Base-by-base conservation (phyloP, 1,140 invertebrate species). In the Babylonia areolata region DNA sequence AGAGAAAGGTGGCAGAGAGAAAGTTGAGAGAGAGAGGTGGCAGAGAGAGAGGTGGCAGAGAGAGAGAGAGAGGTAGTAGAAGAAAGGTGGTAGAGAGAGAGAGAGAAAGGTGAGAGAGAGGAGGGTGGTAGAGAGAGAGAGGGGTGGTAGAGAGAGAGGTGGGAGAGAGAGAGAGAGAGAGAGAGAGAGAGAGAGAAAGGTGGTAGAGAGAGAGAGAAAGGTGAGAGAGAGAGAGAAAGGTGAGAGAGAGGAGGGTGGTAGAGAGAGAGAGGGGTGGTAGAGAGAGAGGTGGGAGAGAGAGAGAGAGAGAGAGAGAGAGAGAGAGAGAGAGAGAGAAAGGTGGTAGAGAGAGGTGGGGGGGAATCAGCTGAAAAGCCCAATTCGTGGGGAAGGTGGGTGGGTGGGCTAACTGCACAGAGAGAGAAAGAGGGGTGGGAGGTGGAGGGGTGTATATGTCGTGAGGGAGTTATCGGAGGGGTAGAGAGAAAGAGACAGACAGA, bases 221-320 rank as follows among this genome's bases (percentile, higher is more conserved):
- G 33, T 6, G 73, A 75, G 73, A 75, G 73, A 75, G 73, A 75
- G 73, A 75, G 33, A 75, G 73, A 75, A 37, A 75, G 9, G 31
- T 2, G 33, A 17, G 31, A 37, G 15, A 17, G 15, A 31, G 33
- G 33, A 35, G 33, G 23, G 58, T 11, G 58, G 23, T 6, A 64
- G 58, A 64, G 58, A 64, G 42, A 46, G 42, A 46, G 42, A 46
- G 42, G 42, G 15, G 42, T 6, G 15, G 42, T 6, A 46, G 42
- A 46, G 42, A 46, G 42, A 51, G 46, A 51, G n/a, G 46, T 12
- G 46, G 2, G 46, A 51, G 2, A 3, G 46, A 51, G 46, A 51
- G 46, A 51, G 2, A 51, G 46, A 51, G 58, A 69, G 58, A 69
- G 58, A 69, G 58, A 69, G 58, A 69, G 3, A 69, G 58, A 69